Base-by-base conservation (phyloP, 2,113 vertebrate genomes). In the Cichladusa arquata region DNA sequence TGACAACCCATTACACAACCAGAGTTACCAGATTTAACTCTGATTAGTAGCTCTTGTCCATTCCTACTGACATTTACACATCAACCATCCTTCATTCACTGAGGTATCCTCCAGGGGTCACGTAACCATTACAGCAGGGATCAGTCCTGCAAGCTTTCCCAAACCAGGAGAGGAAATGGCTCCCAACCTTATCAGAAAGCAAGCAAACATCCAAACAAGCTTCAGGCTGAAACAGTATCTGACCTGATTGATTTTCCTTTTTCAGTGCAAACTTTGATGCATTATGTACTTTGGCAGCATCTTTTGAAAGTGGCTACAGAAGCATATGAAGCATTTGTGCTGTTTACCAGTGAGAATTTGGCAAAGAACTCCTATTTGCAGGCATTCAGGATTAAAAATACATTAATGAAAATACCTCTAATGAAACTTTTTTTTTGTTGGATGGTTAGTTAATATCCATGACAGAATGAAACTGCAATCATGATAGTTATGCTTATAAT, bases 341-440 rank as follows among this genome's bases (percentile, higher is more conserved):
- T 97, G 95, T 93, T 96, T 96, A 96, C 85, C 56, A 87, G 73
- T 69, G 86, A 74, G 40, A 95, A 88, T 80, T 70, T 95, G 82
- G 88, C 91, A 93, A 91, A 60, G 60, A 90, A 60, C 57, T 95
- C 62, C 86, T 60, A 45, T 94, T 79, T 96, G 76, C 84, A 93
- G 61, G 54, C 76, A 90, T 90, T 94, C 65, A 60, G 40, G 87
- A 88, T 97, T 94, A 96, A 94, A 93, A 92, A 65, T 66, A 61
- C 25, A 53, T 73, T 61, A 81, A 84, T 88, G 25, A 79, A 93
- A 93, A 86, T 10, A 20, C 12, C 40, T 64, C 25, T 58, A 90
- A 71, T 88, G 60, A 85, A 61, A 44, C 5, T 54, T 72, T 45
- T 28, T n/a, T 51, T 71, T 80, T 77, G 36, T 76, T 54, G 45